Conservation (phyloP, 2,888 invertebrate species). For the Drosophila pseudotakahashii region DNA sequence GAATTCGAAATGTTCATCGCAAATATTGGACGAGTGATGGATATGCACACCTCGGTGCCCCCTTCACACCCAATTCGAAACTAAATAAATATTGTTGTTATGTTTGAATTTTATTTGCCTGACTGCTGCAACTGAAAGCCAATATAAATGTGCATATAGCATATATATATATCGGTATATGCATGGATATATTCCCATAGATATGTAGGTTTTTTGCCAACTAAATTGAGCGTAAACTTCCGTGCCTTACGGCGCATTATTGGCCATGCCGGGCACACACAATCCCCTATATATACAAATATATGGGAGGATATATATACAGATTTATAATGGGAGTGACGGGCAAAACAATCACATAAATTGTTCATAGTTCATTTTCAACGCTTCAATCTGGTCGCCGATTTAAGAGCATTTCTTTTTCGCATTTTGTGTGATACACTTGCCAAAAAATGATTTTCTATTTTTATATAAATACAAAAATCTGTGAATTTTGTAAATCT, state of each 20-base stretch:
- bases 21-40: slow-evolving; percentile 25
- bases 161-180: neutral
- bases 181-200: slow-evolving; percentile 19
- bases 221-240: slow-evolving; percentile 62
- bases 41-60: slow-evolving; percentile 7
- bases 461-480: neutral
- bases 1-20: slow-evolving; percentile 22
- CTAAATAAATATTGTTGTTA: slow-evolving; percentile 41
- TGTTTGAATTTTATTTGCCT: slow-evolving; percentile 18
- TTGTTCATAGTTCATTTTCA: slow-evolving; percentile 53
- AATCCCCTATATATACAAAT: neutral
- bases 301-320: neutral
- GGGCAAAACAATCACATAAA: slow-evolving; percentile 35
- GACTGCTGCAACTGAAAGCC: slow-evolving; percentile 25
- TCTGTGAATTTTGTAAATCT: too few species aligned
- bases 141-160: slow-evolving; percentile 13
- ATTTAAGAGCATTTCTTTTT: slow-evolving; percentile 2
- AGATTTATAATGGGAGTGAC: slow-evolving; percentile 8
- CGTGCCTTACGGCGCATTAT: slow-evolving; percentile 56
- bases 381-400: slow-evolving; percentile 17
- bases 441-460: neutral
- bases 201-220: slow-evolving; percentile 28
- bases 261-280: slow-evolving; percentile 33
- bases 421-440: neutral
- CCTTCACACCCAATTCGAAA: slow-evolving; percentile 9